Evolutionary conservation across 2,797 vertebrate genomes (phyloP).

Genomic region (Halcyon chelicuti): DNA sequence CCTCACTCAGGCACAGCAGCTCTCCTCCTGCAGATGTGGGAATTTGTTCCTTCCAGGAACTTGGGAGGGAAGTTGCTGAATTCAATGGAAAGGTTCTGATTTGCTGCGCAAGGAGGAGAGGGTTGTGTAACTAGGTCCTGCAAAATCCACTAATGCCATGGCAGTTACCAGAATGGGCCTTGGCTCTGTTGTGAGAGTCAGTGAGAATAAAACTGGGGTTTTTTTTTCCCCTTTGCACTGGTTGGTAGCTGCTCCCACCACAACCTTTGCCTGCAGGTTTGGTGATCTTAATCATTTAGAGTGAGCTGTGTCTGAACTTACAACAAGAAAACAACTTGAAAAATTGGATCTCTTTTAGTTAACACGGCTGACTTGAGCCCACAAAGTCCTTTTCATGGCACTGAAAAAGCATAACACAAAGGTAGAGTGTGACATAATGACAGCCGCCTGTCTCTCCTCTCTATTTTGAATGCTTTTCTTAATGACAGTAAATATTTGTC

Average conservation of each 20-base stretch:
- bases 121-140: neutral
- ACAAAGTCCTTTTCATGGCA: neutral
- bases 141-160: neutral
- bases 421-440: neutral
- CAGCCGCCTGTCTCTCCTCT: neutral
- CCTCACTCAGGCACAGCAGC: neutral
- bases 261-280: neutral
- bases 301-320: neutral
- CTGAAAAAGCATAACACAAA: neutral
- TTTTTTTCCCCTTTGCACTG: neutral
- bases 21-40: neutral
- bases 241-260: neutral
- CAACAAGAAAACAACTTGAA: neutral
- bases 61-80: neutral
- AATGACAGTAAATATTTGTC: conserved; percentile 4
- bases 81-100: neutral
- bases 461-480: neutral
- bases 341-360: neutral
- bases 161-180: neutral
- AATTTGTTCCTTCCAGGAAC: neutral
- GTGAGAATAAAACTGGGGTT: neutral
- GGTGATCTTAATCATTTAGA: no score
- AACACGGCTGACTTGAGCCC: neutral
- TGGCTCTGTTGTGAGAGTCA: neutral
- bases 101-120: neutral